These are phyloP conservation scores for Myanophis thanlyinensis DNA, from an alignment of 2,113 vertebrate genomes.

Conservation along the genomic window DNA sequence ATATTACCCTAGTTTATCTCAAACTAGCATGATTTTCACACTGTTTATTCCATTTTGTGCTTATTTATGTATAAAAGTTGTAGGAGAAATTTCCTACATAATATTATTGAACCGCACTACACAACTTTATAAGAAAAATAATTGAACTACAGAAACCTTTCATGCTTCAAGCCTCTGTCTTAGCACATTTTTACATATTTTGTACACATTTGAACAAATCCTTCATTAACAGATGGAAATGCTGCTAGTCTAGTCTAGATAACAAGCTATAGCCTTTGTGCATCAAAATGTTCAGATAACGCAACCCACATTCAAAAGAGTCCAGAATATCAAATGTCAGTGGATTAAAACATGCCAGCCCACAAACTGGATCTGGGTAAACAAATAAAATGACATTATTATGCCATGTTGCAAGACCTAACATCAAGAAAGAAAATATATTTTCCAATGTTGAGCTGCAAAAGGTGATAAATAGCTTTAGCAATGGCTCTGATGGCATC, in stretches of 20 bases:
- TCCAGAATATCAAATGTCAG: constrained; percentile 21
- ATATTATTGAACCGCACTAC: constrained; percentile 22
- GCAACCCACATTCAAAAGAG: constrained; percentile 20
- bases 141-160: constrained; percentile 19
- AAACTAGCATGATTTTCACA: constrained; percentile 34
- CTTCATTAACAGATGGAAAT: constrained; percentile 21
- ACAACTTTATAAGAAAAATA: constrained; percentile 27
- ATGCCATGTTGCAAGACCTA: constrained; percentile 16
- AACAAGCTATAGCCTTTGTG: constrained; percentile 22
- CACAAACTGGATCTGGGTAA: constrained; percentile 16
- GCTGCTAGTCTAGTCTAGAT: background rate
- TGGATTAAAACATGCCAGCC: constrained; percentile 28
- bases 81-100: background rate
- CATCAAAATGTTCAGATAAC: constrained; percentile 27
- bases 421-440: constrained; percentile 1
- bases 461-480: constrained; percentile 1
- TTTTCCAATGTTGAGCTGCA: background rate
- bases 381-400: constrained; percentile 33
- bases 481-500: background rate
- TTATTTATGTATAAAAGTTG: constrained; percentile 40
- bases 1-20: constrained; percentile 44
- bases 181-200: constrained; percentile 46
- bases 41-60: constrained; percentile 39
- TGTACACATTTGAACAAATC: constrained; percentile 33
- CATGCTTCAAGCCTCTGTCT: constrained; percentile 31